Evolutionary conservation across 1,140 invertebrate species (phyloP), one percentile per base, ranked within the genome.

Genomic region (Drepana arcuata): DNA sequence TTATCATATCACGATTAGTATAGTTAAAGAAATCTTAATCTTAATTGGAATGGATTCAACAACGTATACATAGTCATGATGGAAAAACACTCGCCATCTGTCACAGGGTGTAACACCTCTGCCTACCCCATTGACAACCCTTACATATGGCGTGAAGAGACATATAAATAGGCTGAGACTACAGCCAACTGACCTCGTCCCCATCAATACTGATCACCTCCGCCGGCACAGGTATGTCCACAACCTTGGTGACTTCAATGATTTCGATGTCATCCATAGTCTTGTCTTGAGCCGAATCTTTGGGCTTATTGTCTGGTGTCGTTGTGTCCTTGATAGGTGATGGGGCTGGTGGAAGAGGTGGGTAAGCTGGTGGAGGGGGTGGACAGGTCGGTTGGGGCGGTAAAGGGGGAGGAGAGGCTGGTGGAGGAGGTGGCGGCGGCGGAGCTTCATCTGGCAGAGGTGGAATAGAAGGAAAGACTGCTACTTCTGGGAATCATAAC

Each of bases 361-460:
- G 35, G 6, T 16, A 24, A 2, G 41, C 24, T 11, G 36, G 38
- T 11, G 16, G 38, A 5, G 15, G 48, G 23, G 7, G 34, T 18
- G 27, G 40, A n/a, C n/a, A 25, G 10, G 16, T 16, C 9, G 50
- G 41, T 14, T 42, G 34, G 14, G 60, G 40, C 7, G 46, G 34
- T 16, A 58, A 37, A 31, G 62, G 49, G 0, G 71, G 66, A 2
- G 61, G 58, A 2, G 65, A 49, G 0, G 58, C 54, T 10, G 77
- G 77, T 10, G 78, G 81, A n/a, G 67, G 68, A 0, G 62, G 64
- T 2, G 55, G 63, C 11, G 62, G 54, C 1, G 62, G 60, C 0
- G 70, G 67, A 5, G 67, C 69, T 18, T 84, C 82, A 50, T 84
- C 85, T 1, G 87, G 87, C 7, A 88, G 57, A 1, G 87, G 86